Evolutionary conservation across 2,113 vertebrate genomes (phyloP), one percentile per base, ranked within the genome.

Genomic region (Psilopsiagon aurifrons): DNA sequence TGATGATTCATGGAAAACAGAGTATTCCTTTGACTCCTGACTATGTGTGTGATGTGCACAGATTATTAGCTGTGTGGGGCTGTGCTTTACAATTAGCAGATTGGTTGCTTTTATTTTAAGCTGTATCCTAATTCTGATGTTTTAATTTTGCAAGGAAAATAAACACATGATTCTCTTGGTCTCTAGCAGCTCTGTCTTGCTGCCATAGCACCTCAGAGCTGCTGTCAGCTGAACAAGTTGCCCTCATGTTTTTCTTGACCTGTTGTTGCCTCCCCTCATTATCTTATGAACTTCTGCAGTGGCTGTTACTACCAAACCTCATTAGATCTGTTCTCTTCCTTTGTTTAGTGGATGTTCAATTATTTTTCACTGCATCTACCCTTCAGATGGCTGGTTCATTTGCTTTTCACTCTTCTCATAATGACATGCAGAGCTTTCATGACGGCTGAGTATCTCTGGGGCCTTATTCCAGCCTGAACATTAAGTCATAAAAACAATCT

Each of bases 1-100:
- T 78, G 95, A 92, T 94, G 92, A 91, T 81, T 95, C 93, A 97
- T 66, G 85, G 81, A 82, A 92, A 88, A 62, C 39, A 66, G 77
- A 12, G 0, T 60, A 47, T 94, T 94, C 75, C 71, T 96, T 31
- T 83, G 60, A 62, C 31, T 88, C 62, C 94, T 92, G 88, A 60
- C 66, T 82, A 8, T 44, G 83, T 55, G 23, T 0, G 1, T 91
- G 77, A 86, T 1, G 22, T 5, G 76, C 85, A 94, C 18, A 55
- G 66, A 25, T 66, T 87, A 88, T 86, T 71, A 88, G 54, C 86
- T 73, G 27, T 39, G 77, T 77, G 27, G 31, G 66, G 29, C 33
- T 92, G 44, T 69, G 83, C 51, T 94, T 90, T 92, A 60, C 35
- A 78, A 86, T 57, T 31, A 59, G 92, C 25, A 47, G 47, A 64